These are phyloP conservation scores for Falco naumanni DNA, from an alignment of 2,797 vertebrate genomes.

Conservation along the genomic window DNA sequence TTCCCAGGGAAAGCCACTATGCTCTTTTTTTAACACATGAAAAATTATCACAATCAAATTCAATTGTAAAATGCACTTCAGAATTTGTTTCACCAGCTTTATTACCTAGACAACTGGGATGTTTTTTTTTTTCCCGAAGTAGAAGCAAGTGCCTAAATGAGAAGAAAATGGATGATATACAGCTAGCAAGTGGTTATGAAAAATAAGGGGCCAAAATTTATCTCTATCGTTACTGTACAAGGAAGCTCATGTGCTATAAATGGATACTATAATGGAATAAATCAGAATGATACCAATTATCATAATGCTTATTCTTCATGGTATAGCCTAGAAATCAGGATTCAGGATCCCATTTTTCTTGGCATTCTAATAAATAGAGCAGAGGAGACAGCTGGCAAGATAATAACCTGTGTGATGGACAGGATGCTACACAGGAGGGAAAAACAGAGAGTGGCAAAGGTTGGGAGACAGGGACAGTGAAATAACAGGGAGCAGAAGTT, in stretches of 20 bases:
- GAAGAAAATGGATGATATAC: conserved; percentile 12
- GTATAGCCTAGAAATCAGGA: neutral
- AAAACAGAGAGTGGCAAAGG: neutral
- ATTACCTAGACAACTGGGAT: conserved; percentile 33
- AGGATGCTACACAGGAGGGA: neutral
- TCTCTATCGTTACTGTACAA: neutral
- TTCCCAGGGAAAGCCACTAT: neutral
- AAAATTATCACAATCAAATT: conserved; percentile 54
- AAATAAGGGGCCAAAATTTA: conserved; percentile 29
- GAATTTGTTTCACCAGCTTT: conserved; percentile 18
- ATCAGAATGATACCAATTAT: neutral
- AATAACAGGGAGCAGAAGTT: neutral
- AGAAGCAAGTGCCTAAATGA: neutral
- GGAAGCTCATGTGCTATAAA: neutral
- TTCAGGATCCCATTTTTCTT: neutral
- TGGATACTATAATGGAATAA: neutral
- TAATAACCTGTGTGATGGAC: neutral
- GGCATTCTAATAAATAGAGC: neutral
- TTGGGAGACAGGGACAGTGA: neutral
- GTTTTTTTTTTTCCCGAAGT: neutral
- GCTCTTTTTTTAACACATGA: conserved; percentile 14
- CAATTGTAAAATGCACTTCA: conserved; percentile 16
- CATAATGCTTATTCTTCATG: neutral
- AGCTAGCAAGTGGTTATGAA: neutral
- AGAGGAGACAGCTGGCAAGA: neutral